Conservation (phyloP, 2,797 vertebrate genomes). For the Pseudotriccus pelzelni region DNA sequence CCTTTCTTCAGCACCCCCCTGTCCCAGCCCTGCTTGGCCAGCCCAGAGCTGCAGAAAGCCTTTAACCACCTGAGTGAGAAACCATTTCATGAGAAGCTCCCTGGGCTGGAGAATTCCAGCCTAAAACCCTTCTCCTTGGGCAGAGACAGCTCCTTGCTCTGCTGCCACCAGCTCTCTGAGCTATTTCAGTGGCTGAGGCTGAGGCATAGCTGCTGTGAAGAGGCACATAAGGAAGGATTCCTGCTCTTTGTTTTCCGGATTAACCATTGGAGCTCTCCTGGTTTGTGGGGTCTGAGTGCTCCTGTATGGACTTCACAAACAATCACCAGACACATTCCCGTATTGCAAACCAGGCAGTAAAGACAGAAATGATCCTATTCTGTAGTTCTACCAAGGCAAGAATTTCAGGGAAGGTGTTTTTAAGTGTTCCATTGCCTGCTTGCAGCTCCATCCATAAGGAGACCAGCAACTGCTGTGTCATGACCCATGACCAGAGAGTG, state of each 20-base stretch:
- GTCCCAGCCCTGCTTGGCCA: neutral
- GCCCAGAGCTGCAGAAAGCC: neutral
- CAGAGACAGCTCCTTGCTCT: neutral
- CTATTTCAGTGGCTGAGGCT: neutral
- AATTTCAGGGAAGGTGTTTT: neutral
- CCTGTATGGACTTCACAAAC: neutral
- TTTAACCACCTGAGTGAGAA: neutral
- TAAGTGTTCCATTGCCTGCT: neutral
- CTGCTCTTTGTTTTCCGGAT: neutral
- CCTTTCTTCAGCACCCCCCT: neutral
- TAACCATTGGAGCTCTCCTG: neutral
- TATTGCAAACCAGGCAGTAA: neutral
- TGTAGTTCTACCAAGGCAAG: neutral
- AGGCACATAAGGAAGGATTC: neutral
- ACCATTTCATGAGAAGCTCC: neutral
- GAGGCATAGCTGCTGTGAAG: neutral
- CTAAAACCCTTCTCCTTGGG: neutral
- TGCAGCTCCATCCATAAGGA: neutral
- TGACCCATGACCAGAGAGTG: neutral
- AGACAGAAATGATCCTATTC: neutral
- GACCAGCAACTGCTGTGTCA: neutral
- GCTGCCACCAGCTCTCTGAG: neutral
- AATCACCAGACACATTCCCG: neutral
- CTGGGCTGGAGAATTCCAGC: neutral
- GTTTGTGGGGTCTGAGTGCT: neutral